A percentile compares a stretch with the other conserved stretches of the same genome.
Evolutionary conservation across 2,797 vertebrate genomes (phyloP).

Genomic region (Dryobates pubescens): DNA sequence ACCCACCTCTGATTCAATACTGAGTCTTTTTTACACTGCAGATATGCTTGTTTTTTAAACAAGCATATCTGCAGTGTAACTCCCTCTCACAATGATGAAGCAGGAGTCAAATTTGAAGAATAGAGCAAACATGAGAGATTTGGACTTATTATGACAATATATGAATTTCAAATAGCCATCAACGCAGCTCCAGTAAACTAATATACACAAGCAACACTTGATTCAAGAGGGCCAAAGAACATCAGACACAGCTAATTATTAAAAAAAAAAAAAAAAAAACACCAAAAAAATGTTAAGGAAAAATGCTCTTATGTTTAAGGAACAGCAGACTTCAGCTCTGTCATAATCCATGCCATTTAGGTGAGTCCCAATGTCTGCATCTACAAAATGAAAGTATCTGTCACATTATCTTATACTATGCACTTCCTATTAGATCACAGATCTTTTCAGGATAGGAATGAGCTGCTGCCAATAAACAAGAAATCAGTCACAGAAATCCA

Average conservation of each 20-base stretch:
- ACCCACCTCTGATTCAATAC: neutral
- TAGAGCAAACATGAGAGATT: neutral
- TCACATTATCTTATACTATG: neutral
- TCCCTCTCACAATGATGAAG: neutral
- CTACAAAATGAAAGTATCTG: neutral
- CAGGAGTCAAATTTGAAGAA: neutral
- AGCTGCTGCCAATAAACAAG: neutral
- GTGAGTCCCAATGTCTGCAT: neutral
- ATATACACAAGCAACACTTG: neutral
- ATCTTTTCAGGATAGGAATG: neutral
- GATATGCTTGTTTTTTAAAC: conserved; percentile 20
- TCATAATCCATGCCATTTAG: neutral
- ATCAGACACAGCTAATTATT: neutral
- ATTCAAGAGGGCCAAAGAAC: neutral
- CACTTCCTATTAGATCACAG: neutral
- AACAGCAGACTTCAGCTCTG: neutral
- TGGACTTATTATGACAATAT: neutral
- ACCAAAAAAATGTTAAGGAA: neutral
- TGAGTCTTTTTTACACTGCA: neutral
- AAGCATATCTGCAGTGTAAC: neutral
- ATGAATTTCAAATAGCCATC: neutral
- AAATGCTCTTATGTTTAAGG: neutral
- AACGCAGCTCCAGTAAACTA: neutral
- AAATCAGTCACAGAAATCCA: neutral
- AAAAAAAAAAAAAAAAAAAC: neutral